These are phyloP conservation scores for Cryptotermes secundus DNA, from an alignment of 1,140 invertebrate species.

Conservation along the genomic window DNA sequence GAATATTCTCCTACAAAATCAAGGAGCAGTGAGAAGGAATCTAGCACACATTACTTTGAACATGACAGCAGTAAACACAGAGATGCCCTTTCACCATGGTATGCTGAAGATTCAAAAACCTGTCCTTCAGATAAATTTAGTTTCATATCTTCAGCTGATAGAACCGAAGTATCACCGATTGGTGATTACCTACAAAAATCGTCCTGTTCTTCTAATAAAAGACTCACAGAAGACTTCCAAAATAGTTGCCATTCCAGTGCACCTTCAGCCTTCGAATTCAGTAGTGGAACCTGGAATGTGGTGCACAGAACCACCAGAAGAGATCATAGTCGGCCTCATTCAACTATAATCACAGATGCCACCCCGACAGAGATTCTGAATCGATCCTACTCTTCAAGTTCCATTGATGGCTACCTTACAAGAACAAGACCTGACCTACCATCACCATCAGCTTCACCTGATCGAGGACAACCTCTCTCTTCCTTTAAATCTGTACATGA, in stretches of 20 bases:
- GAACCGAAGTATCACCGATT: neutral
- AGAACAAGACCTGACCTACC: neutral
- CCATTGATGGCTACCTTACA: neutral
- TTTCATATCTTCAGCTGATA: neutral
- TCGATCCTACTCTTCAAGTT: constrained; percentile 1
- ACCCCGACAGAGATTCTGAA: neutral
- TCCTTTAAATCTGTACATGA: neutral
- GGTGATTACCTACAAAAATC: neutral
- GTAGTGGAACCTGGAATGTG: neutral
- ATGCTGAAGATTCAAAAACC: neutral
- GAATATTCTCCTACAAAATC: constrained; percentile 12
- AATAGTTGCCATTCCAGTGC: neutral
- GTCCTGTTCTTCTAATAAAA: neutral
- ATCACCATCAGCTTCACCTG: neutral
- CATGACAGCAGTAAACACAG: neutral
- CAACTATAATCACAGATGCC: neutral
- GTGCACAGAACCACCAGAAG: neutral
- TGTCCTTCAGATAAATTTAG: neutral
- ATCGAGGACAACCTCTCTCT: neutral
- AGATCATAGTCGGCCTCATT: neutral
- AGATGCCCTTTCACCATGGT: neutral
- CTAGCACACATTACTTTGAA: neutral
- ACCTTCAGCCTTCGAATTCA: neutral
- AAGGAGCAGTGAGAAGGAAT: neutral
- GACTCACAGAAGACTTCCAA: neutral